Conservation (phyloP, 1,140 invertebrate genomes). For the Gonioctena quinquepunctata region DNA sequence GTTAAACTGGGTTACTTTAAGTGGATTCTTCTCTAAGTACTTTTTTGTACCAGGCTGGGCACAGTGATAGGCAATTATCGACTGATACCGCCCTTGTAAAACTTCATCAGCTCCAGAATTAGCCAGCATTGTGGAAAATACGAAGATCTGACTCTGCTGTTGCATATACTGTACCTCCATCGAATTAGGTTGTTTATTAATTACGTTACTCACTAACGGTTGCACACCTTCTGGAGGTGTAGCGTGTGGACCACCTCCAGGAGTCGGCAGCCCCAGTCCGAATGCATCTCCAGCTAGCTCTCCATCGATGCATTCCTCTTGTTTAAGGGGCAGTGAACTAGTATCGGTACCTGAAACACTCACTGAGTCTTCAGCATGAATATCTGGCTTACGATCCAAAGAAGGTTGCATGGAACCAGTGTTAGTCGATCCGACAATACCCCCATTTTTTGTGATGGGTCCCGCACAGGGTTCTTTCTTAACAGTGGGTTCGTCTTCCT, state of each 20-base stretch:
- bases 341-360: constrained; percentile 32
- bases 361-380: constrained; percentile 37
- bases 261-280: constrained; percentile 30
- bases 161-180: constrained; percentile 87
- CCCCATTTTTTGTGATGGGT: constrained; percentile 52
- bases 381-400: constrained; percentile 46
- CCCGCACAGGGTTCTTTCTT: constrained; percentile 46
- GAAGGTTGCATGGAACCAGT: constrained; percentile 51
- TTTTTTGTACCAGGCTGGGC: constrained; percentile 93
- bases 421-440: constrained; percentile 54
- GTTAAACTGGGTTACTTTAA: constrained; percentile 85
- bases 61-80: constrained; percentile 94
- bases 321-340: constrained; percentile 38
- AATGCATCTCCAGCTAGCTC: constrained; percentile 31
- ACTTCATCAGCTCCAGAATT: constrained; percentile 95
- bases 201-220: constrained; percentile 75
- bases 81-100: constrained; percentile 82
- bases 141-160: constrained; percentile 97
- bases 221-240: constrained; percentile 65
- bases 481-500: constrained; percentile 48
- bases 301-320: constrained; percentile 38
- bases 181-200: constrained; percentile 78
- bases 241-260: constrained; percentile 65
- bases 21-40: constrained; percentile 91
- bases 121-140: constrained; percentile 91